Evolutionary conservation across 2,113 vertebrate species (phyloP).

Genomic region (Syngnathoides biaculeatus): DNA sequence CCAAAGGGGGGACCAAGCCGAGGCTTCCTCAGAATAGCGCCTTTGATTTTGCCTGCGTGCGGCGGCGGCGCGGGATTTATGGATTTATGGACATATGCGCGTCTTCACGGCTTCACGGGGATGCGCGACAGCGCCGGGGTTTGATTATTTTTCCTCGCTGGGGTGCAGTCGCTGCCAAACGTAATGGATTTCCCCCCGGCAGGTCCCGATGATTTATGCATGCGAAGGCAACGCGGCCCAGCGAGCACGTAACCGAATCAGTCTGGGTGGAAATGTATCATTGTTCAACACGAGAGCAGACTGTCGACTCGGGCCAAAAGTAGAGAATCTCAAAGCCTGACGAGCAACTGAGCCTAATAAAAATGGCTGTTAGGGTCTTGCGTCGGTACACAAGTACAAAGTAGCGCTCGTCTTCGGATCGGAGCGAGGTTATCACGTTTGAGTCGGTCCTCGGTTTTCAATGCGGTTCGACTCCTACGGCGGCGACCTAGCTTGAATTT

Average conservation of each 20-base stretch:
- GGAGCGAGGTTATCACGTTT: neutral
- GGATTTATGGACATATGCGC: conserved; percentile 60
- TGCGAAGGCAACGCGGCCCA: conserved; percentile 43
- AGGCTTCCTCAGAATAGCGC: conserved; percentile 39
- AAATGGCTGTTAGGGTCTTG: conserved; percentile 5
- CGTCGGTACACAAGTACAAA: neutral
- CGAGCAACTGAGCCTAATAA: conserved; percentile 13
- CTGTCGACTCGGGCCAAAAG: conserved; percentile 16
- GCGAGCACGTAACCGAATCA: conserved; percentile 44
- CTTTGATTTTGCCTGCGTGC: conserved; percentile 56
- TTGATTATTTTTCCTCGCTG: conserved; percentile 41
- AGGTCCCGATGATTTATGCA: conserved; percentile 48
- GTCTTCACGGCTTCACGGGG: conserved; percentile 35
- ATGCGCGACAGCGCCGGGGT: conserved; percentile 33
- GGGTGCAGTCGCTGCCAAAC: conserved; percentile 34
- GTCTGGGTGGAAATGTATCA: conserved; percentile 29
- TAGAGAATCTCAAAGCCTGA: conserved; percentile 7
- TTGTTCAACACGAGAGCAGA: conserved; percentile 26
- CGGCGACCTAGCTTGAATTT: neutral
- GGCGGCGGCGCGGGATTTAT: conserved; percentile 48
- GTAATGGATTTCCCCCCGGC: conserved; percentile 43
- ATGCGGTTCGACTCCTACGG: neutral
- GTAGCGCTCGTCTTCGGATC: neutral
- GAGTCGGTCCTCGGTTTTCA: neutral
- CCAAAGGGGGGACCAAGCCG: no score